Conservation (phyloP, 2,113 vertebrate genomes). For the Mesembrinibis cayennensis region DNA sequence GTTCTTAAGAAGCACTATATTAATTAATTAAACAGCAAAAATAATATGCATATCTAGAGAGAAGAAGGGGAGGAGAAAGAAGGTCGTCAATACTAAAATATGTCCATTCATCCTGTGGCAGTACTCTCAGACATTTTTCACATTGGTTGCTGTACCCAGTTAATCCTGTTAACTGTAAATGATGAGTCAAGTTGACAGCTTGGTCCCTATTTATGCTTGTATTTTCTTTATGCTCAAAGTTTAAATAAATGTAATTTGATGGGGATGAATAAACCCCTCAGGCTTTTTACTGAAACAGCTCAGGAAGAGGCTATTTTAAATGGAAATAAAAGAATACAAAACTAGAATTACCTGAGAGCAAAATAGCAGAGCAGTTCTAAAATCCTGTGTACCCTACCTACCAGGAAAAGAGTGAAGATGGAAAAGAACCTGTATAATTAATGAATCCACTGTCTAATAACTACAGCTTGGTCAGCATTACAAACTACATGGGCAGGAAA, state of each 20-base stretch:
- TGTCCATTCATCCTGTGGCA: neutral
- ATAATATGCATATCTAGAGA: neutral
- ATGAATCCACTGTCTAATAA: neutral
- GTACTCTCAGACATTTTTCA: neutral
- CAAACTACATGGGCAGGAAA: neutral
- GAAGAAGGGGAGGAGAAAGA: neutral
- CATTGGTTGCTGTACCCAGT: neutral
- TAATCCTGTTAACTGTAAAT: constrained; percentile 37
- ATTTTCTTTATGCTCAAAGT: constrained; percentile 52
- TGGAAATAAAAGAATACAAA: constrained; percentile 7
- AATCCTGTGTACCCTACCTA: neutral
- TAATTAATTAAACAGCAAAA: neutral
- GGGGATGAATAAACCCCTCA: constrained; percentile 43
- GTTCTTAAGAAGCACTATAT: neutral
- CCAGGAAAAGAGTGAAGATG: neutral
- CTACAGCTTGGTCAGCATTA: neutral
- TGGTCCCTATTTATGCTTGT: constrained; percentile 53
- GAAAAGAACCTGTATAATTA: neutral
- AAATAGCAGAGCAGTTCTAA: neutral
- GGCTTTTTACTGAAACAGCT: constrained; percentile 15
- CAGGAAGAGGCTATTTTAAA: constrained; percentile 33
- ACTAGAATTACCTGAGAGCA: constrained; percentile 12
- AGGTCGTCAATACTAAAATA: neutral
- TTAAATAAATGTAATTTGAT: constrained; percentile 71
- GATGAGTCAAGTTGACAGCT: constrained; percentile 59